These are phyloP conservation scores for Kradibia gibbosae DNA, from an alignment of 1,140 invertebrate genomes.

Conservation along the genomic window DNA sequence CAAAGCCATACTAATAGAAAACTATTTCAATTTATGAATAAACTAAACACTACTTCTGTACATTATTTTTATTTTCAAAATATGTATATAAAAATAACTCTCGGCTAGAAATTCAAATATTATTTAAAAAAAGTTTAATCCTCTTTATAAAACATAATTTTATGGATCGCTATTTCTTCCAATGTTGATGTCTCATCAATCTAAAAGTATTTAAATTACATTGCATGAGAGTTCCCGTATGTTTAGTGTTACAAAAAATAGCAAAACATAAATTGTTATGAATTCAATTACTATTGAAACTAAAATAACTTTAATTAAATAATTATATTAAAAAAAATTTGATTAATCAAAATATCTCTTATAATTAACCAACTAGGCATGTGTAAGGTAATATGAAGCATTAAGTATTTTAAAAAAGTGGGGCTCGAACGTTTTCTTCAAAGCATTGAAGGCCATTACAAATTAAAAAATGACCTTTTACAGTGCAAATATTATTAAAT, in stretches of 20 bases:
- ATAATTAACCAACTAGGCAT: no score
- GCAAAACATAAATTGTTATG: background rate
- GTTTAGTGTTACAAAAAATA: slow-evolving; percentile 11
- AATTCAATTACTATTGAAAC: background rate
- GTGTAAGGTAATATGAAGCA: background rate
- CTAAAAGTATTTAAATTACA: slow-evolving; percentile 25
- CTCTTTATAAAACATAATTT: background rate
- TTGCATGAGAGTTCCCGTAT: background rate
- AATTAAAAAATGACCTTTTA: no score
- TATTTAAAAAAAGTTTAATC: background rate
- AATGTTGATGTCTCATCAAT: background rate
- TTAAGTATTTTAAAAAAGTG: background rate
- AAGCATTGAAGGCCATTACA: no score
- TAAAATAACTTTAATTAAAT: background rate
- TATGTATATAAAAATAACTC: no score
- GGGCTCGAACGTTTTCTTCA: background rate
- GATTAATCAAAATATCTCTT: no score
- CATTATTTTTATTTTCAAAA: no score
- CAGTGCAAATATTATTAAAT: no score
- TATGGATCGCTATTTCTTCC: background rate
- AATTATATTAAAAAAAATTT: no score
- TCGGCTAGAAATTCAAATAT: no score
- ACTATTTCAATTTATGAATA: no score
- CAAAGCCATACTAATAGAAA: background rate
- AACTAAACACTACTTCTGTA: no score